Percentiles rank a stretch among this genome's conserved stretches.
These are phyloP conservation scores for Strigops habroptila DNA, from an alignment of 2,113 vertebrate species.

Conservation along the genomic window DNA sequence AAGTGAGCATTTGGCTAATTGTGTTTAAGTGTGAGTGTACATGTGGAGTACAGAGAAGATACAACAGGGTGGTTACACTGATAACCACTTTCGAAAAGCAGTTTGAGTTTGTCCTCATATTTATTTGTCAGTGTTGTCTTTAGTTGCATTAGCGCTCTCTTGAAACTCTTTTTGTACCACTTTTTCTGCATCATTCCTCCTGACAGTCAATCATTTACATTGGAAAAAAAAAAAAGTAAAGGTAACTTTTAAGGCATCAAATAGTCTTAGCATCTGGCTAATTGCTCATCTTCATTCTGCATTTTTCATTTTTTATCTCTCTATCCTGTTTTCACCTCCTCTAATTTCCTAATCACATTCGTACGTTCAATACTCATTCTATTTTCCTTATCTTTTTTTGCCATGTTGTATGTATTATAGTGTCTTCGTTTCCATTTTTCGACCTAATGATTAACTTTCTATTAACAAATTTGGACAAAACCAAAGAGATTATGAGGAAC, in stretches of 20 bases:
- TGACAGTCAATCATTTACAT: neutral
- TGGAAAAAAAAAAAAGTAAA: neutral
- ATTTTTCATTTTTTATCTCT: neutral
- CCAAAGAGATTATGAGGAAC: neutral
- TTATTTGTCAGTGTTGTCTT: neutral
- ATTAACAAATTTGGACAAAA: neutral
- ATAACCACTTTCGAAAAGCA: neutral
- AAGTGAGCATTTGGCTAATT: neutral
- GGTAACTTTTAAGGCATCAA: neutral
- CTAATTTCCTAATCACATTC: neutral
- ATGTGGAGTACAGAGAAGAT: neutral
- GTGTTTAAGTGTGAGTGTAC: neutral
- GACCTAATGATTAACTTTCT: neutral
- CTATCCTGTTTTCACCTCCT: neutral
- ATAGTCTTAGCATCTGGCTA: neutral
- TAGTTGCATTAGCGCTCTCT: neutral
- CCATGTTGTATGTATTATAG: neutral
- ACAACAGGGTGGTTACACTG: neutral
- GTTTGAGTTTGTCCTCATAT: neutral
- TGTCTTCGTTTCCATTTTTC: neutral
- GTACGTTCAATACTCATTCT: neutral
- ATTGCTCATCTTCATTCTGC: neutral
- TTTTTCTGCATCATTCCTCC: neutral
- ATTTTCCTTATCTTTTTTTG: neutral
- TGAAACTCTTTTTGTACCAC: neutral